Percentiles rank a stretch among this genome's conserved stretches.
These are phyloP conservation scores for Valencia hispanica DNA, from an alignment of 2,797 vertebrate species.

Conservation along the genomic window DNA sequence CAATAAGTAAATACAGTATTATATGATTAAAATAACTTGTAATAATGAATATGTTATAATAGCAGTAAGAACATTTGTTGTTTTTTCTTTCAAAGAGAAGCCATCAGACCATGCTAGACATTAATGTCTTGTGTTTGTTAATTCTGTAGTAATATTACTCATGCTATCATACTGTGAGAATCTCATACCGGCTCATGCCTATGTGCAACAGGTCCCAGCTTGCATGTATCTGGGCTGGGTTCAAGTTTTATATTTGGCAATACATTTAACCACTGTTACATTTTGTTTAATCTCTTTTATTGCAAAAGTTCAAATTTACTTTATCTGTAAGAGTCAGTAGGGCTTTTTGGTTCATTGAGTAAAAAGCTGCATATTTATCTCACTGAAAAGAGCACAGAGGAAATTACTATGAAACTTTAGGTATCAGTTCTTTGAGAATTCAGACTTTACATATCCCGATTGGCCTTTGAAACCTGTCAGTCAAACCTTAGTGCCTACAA, in stretches of 20 bases:
- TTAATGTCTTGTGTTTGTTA: neutral
- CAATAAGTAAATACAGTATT: neutral
- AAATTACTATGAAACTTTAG: slow-evolving; percentile 26
- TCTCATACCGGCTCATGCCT: neutral
- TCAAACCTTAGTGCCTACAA: slow-evolving; percentile 68
- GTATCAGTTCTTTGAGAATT: slow-evolving; percentile 27
- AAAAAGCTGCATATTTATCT: slow-evolving; percentile 26
- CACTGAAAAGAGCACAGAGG: slow-evolving; percentile 12
- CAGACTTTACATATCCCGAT: slow-evolving; percentile 30
- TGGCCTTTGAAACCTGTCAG: slow-evolving; percentile 54
- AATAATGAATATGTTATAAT: neutral
- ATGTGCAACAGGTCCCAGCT: neutral
- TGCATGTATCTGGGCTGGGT: neutral
- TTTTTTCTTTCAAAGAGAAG: neutral
- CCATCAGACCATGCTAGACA: neutral
- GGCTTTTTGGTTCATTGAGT: slow-evolving; percentile 20
- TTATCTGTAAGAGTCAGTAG: neutral
- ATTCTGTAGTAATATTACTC: neutral
- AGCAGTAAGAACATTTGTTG: neutral
- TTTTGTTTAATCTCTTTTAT: slow-evolving; percentile 17
- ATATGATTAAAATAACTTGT: neutral
- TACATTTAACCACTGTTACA: neutral
- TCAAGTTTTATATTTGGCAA: neutral
- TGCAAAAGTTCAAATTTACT: slow-evolving; percentile 19
- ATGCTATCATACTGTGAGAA: neutral